phyloP scores from a whole-genome alignment of 2,113 vertebrate genomes.

The Pogona vitticeps region DNA sequence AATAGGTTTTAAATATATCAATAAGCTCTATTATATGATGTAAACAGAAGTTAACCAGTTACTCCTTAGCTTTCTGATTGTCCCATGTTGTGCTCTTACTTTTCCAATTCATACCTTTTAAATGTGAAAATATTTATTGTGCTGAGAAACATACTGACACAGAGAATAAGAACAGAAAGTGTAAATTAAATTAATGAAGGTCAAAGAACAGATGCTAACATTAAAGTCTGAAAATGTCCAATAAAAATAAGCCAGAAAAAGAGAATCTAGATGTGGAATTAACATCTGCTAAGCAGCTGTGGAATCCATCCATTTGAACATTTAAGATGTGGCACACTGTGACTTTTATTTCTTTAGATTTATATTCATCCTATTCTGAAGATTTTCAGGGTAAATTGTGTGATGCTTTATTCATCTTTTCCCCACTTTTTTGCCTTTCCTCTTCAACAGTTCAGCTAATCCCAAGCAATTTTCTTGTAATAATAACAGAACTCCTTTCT shows the following conservation, averaged over 20 bases:
- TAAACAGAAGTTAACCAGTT: background rate
- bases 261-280: conserved; percentile 5
- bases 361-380: background rate
- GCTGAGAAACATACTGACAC: background rate
- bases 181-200: background rate
- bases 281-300: conserved; percentile 30
- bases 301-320: background rate
- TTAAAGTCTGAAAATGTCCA: conserved; percentile 4
- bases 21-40: background rate
- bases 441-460: background rate
- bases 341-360: background rate
- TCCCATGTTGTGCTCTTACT: background rate
- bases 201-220: conserved; percentile 25
- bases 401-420: background rate
- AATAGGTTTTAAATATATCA: background rate
- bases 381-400: background rate
- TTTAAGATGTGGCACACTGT: background rate
- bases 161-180: background rate
- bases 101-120: background rate
- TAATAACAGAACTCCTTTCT: background rate
- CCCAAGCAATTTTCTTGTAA: background rate
- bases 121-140: background rate
- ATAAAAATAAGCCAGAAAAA: conserved; percentile 20
- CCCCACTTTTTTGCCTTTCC: background rate
- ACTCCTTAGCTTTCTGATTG: background rate